These are phyloP conservation scores for Tribolium castaneum DNA, from an alignment of 1,140 invertebrate genomes.

Conservation along the genomic window DNA sequence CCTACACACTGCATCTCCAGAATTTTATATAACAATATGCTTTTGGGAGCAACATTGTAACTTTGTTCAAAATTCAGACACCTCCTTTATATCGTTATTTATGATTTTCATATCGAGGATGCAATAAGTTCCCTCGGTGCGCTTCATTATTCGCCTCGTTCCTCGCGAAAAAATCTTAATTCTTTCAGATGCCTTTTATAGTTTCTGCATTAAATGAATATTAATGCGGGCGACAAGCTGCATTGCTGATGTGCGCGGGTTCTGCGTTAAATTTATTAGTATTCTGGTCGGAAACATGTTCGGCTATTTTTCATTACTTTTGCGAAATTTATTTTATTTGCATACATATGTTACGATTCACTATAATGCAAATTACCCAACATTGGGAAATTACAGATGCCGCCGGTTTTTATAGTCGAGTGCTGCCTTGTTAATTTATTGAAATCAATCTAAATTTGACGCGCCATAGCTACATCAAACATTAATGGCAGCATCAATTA, in stretches of 20 bases:
- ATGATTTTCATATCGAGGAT: neutral
- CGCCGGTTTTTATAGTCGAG: neutral
- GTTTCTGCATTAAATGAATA: constrained; percentile 28
- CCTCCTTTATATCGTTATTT: neutral
- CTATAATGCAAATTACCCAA: constrained; percentile 17
- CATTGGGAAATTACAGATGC: constrained; percentile 16
- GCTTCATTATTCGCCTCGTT: neutral
- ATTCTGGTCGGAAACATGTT: constrained; percentile 17
- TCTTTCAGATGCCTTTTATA: constrained; percentile 3
- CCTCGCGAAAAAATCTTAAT: neutral
- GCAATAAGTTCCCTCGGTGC: neutral
- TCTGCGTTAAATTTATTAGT: constrained; percentile 29
- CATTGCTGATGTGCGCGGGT: constrained; percentile 24
- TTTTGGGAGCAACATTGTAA: neutral
- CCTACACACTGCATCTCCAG: neutral
- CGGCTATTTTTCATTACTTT: constrained; percentile 25
- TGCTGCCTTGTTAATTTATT: neutral
- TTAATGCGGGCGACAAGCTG: constrained; percentile 24
- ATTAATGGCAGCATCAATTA: neutral
- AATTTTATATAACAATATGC: constrained; percentile 4
- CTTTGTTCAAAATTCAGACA: neutral
- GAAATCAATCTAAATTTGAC: constrained; percentile 25
- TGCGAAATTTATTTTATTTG: constrained; percentile 27
- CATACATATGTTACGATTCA: constrained; percentile 22
- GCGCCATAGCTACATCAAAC: neutral